Evolutionary conservation across 2,113 vertebrate genomes (phyloP).

Genomic region (Piprites chloris): DNA sequence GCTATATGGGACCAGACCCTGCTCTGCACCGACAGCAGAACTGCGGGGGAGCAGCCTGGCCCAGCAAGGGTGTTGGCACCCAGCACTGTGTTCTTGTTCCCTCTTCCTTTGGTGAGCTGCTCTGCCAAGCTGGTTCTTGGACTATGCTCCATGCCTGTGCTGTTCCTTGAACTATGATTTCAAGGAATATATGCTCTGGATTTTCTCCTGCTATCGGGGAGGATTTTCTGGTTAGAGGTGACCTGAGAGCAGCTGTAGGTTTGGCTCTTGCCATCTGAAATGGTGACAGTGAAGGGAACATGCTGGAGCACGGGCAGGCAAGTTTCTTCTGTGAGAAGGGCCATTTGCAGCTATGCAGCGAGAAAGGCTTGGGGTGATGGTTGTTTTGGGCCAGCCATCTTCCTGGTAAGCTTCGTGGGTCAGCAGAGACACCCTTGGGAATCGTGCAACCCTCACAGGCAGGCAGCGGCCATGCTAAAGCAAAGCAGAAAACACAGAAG

Average conservation of each 20-base stretch:
- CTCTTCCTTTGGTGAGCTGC: background rate
- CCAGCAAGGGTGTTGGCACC: fast-evolving
- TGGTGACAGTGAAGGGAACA: background rate
- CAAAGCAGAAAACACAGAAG: background rate
- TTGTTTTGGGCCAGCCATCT: background rate
- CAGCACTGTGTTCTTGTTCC: background rate
- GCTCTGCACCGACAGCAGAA: background rate
- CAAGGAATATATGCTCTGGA: background rate
- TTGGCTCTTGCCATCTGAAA: background rate
- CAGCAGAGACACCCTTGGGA: background rate
- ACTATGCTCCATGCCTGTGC: fast-evolving
- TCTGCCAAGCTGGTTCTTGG: background rate
- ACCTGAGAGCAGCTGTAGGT: background rate
- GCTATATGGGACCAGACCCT: fast-evolving
- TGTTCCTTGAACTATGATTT: background rate
- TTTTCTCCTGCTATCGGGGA: background rate
- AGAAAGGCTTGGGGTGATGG: background rate
- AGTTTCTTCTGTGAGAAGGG: background rate
- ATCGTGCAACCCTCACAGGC: fast-evolving
- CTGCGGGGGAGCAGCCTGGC: fast-evolving
- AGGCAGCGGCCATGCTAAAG: background rate
- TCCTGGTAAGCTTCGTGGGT: background rate
- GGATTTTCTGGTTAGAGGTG: background rate
- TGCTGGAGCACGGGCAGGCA: fast-evolving
- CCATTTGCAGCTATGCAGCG: fast-evolving